These are phyloP conservation scores for Melanotaenia nigrans DNA, from an alignment of 2,797 vertebrate species.

Conservation along the genomic window DNA sequence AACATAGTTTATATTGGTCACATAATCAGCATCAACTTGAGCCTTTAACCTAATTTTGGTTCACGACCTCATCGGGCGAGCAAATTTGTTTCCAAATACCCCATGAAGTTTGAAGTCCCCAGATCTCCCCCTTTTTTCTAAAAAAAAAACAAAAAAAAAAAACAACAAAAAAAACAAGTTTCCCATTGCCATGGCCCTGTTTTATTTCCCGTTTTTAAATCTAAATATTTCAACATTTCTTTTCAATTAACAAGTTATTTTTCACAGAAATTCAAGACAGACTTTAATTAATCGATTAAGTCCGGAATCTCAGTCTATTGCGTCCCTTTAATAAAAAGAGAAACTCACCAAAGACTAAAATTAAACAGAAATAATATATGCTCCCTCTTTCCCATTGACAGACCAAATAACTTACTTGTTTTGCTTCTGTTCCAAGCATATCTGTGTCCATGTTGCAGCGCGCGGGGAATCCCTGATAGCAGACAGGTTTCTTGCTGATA, in stretches of 20 bases:
- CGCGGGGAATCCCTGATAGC: neutral
- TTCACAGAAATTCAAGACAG: neutral
- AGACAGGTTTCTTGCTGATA: neutral
- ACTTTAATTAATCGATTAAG: too few relatives aligned
- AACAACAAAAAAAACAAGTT: too few relatives aligned
- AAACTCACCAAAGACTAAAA: neutral
- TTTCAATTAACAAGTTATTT: neutral
- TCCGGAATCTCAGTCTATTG: too few relatives aligned
- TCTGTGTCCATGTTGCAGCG: slow-evolving; percentile 17
- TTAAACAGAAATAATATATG: neutral
- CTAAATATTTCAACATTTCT: neutral
- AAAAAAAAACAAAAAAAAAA: too few relatives aligned
- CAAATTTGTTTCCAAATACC: slow-evolving; percentile 4
- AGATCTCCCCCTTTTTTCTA: too few relatives aligned
- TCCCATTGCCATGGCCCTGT: neutral
- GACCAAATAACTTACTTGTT: slow-evolving; percentile 55
- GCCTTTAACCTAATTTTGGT: slow-evolving; percentile 50
- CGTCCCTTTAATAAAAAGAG: too few relatives aligned
- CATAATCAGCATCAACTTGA: neutral
- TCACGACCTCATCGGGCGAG: slow-evolving; percentile 50
- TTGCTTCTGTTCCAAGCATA: slow-evolving; percentile 31
- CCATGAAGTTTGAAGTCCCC: neutral
- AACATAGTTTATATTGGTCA: neutral
- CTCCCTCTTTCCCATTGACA: neutral
- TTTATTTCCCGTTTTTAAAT: neutral